A percentile compares a stretch with the other conserved stretches of the same genome.
Conservation (phyloP, 2,797 vertebrate genomes). For the Chaetodon trifasciatus region DNA sequence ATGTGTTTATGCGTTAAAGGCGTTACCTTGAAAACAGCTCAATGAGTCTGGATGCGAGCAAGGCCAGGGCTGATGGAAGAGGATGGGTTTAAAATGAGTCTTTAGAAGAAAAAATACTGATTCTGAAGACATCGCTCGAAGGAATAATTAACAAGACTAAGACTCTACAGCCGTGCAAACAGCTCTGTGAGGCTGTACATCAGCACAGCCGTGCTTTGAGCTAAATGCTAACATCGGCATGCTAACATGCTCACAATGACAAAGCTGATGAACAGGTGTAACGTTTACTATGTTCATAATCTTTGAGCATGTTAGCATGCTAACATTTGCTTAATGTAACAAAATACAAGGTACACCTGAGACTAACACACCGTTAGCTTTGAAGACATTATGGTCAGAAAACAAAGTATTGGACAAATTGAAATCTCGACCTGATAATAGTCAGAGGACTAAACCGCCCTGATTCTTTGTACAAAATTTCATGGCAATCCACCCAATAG, state of each 20-base stretch:
- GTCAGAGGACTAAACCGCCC: neutral
- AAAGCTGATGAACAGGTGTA: neutral
- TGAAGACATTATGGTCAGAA: neutral
- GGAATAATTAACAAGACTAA: neutral
- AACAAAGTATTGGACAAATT: neutral
- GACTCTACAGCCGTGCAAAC: neutral
- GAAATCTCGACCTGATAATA: neutral
- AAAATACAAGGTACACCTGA: neutral
- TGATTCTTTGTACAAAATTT: neutral
- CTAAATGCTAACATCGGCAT: neutral
- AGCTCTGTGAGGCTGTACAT: neutral
- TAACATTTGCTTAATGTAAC: no score
- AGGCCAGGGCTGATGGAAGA: neutral
- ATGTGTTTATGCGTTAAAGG: neutral
- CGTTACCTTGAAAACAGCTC: neutral
- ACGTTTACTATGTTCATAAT: no score
- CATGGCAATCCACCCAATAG: neutral
- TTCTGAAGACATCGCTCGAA: neutral
- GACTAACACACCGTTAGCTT: neutral
- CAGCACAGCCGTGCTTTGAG: neutral
- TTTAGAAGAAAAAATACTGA: neutral
- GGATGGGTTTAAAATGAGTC: neutral
- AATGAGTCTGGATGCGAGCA: neutral
- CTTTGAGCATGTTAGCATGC: no score
- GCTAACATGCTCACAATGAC: neutral